phyloP scores from a whole-genome alignment of 2,888 invertebrate species.

The Colostygia pectinataria region DNA sequence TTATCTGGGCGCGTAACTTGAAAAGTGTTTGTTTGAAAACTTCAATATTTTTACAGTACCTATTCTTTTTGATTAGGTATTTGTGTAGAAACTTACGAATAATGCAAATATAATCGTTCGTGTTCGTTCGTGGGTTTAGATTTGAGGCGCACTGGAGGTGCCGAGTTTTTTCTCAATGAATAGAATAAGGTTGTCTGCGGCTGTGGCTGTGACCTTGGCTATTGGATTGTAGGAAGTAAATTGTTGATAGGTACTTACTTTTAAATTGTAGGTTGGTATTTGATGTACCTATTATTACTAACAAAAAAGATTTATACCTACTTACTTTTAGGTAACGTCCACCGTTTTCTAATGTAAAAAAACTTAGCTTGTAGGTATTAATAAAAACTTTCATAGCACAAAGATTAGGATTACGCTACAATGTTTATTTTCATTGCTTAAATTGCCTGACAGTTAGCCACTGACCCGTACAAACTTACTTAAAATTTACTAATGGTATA shows the following conservation, averaged over 20 bases:
- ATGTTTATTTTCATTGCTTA: no score
- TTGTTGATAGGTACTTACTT: slow-evolving; percentile 74
- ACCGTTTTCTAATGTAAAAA: slow-evolving; percentile 1
- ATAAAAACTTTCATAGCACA: background rate
- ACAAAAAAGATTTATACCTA: slow-evolving; percentile 66
- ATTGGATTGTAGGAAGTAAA: slow-evolving; percentile 83
- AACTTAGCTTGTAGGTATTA: no score
- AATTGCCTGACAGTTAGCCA: no score
- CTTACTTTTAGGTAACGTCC: slow-evolving; percentile 5
- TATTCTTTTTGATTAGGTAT: no score
- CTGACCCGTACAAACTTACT: no score
- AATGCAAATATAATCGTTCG: slow-evolving; percentile 29
- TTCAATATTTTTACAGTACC: no score
- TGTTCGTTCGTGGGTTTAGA: slow-evolving; percentile 46
- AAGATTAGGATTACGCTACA: no score
- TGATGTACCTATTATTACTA: slow-evolving; percentile 73
- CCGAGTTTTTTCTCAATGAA: slow-evolving; percentile 72
- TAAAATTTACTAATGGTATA: no score
- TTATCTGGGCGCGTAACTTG: slow-evolving; percentile 72
- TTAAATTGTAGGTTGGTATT: slow-evolving; percentile 81
- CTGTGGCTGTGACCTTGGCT: slow-evolving; percentile 77
- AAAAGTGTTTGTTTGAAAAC: slow-evolving; percentile 37
- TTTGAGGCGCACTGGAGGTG: slow-evolving; percentile 44
- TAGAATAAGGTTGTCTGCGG: slow-evolving; percentile 76
- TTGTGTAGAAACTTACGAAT: background rate